Base-by-base conservation (phyloP, 2,888 invertebrate species). In the Dynastes maya region DNA sequence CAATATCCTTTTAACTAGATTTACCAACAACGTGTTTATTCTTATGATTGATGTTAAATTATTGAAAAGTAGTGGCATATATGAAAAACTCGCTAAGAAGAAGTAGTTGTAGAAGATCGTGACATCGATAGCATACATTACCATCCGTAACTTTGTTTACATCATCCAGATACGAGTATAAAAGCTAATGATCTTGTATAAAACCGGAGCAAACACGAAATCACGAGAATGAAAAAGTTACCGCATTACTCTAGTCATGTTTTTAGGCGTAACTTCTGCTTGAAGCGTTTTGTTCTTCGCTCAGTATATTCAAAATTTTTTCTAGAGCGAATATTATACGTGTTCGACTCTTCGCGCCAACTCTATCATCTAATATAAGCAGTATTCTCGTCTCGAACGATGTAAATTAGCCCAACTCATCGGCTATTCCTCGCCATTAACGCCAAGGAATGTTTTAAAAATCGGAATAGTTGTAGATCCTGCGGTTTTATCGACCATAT, bases 391-490 rank as follows among this genome's bases (percentile, higher is more conserved):
- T 29, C 13, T 13, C 5, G 5, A 68, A 16, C 68, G 27, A 45
- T 61, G 49, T 74, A 55, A 58, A 45, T 74, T 71, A 16, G 40
- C 40, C 40, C 3, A 58, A 58, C 40, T 61, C 37, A 45, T 61
- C 58, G 29, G 22, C 11, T 49, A 74, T 61, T 45, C 72, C 4
- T 74, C 5, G 45, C 72, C 29, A 45, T 45, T 45, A 74, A 45
- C 61, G 22, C 45, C 13, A 49, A 61, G 29, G 40, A 74, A 74
- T 61, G 61, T 45, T 74, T 61, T n/a, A 74, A 72, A 61, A 74
- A 61, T n/a, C 61, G 11, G 2, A 55, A 45, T 58, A 61, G 22
- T 72, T 8, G 27, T 61, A 45, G 45, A 72, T 40, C 40, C 40
- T 72, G 61, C 45, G 61, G 61, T 72, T 72, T 72, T 72, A 72